These are phyloP conservation scores for Drosophila eohydei DNA, from an alignment of 2,888 invertebrate genomes.

Conservation along the genomic window DNA sequence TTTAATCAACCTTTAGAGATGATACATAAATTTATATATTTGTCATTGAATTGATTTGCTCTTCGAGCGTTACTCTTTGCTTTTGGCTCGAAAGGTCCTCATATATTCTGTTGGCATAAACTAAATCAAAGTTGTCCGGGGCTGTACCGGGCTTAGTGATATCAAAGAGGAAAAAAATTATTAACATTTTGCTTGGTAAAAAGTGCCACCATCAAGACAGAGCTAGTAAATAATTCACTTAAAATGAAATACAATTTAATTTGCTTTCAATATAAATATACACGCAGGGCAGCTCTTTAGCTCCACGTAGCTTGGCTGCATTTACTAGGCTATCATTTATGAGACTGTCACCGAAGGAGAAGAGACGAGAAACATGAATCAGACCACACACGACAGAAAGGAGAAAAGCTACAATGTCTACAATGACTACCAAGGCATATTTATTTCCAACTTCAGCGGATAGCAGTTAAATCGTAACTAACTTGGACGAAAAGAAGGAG, in stretches of 20 bases:
- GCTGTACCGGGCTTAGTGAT: not conserved
- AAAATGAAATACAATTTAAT: constrained; percentile 75
- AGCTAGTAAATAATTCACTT: constrained; percentile 70
- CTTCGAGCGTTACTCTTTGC: too few relatives aligned
- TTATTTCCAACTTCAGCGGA: constrained; percentile 12
- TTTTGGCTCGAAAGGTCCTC: too few relatives aligned
- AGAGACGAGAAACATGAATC: constrained; percentile 18
- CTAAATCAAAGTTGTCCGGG: not conserved
- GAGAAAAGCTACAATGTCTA: not conserved
- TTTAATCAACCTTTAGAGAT: not conserved
- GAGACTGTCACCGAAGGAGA: constrained; percentile 28
- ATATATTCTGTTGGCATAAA: not conserved
- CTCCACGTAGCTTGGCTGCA: constrained; percentile 8
- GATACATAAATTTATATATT: not conserved
- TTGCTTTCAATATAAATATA: constrained; percentile 67
- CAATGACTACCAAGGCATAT: constrained; percentile 5
- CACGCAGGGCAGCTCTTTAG: constrained; percentile 40
- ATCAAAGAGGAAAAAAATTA: constrained; percentile 5
- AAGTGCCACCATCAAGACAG: constrained; percentile 46
- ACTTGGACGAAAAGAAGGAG: not conserved
- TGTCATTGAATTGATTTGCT: too few relatives aligned
- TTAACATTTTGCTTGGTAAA: constrained; percentile 20
- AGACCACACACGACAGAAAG: not conserved
- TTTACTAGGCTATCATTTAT: constrained; percentile 26
- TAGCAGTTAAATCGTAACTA: not conserved